phyloP scores from a whole-genome alignment of 2,888 invertebrate species.

The Tupiocoris notatus region DNA sequence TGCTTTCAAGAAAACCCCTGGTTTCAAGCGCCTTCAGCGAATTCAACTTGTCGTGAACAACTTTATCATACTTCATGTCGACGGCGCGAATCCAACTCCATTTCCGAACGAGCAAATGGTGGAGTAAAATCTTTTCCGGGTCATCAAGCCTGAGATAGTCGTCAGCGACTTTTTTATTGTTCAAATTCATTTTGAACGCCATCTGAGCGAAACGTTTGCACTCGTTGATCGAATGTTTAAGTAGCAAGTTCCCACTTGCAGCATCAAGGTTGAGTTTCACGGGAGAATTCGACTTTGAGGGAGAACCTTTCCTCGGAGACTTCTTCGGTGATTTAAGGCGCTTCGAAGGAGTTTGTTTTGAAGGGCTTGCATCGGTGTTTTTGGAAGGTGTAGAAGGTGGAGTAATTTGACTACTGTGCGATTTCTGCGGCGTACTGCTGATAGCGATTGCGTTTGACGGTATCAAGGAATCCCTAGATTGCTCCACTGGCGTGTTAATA shows the following conservation, averaged over 20 bases:
- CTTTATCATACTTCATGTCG: constrained; percentile 35
- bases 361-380: background rate
- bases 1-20: constrained; percentile 16
- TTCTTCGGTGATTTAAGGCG: background rate
- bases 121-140: constrained; percentile 17
- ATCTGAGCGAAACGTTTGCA: constrained; percentile 20
- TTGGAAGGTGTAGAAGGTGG: background rate
- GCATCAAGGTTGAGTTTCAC: background rate
- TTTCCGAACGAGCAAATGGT: constrained; percentile 19
- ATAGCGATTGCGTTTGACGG: background rate
- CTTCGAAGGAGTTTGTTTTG: background rate
- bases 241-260: background rate
- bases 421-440: background rate
- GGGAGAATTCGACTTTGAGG: background rate
- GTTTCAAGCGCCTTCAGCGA: background rate
- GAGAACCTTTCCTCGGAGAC: constrained; percentile 8
- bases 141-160: constrained; percentile 1
- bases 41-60: background rate
- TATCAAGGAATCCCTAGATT: background rate
- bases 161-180: constrained; percentile 18
- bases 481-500: background rate
- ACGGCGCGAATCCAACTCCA: constrained; percentile 26
- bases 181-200: background rate
- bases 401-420: background rate
- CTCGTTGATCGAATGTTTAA: constrained; percentile 10